Percentiles rank a stretch among this genome's conserved stretches.
phyloP scores from a whole-genome alignment of 2,888 invertebrate genomes.

The Diogma glabrata region DNA sequence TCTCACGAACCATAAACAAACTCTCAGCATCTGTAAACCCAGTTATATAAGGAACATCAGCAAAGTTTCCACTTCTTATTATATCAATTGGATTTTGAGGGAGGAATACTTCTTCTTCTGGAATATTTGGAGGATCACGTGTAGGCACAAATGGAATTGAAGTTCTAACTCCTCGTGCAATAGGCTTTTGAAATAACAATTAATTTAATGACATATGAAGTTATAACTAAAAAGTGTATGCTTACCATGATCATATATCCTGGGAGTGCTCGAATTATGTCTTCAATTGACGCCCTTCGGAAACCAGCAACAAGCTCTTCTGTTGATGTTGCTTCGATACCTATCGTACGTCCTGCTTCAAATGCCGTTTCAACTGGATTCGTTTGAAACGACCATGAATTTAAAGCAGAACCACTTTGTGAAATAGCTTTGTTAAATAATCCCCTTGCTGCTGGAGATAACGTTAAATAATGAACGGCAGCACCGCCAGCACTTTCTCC shows the following conservation, averaged over 20 bases:
- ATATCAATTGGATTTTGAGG: constrained; percentile 13
- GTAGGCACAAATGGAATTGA: constrained; percentile 16
- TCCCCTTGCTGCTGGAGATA: constrained; percentile 30
- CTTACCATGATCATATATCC: no score
- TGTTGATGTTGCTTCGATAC: constrained; percentile 44
- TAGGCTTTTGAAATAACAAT: no score
- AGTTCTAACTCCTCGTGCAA: constrained; percentile 11
- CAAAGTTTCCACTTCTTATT: constrained; percentile 13
- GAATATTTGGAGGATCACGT: constrained; percentile 12
- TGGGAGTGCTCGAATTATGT: constrained; percentile 7
- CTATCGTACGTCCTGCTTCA: constrained; percentile 44
- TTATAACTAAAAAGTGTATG: no score
- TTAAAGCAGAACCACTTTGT: constrained; percentile 51
- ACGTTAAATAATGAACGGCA: constrained; percentile 15
- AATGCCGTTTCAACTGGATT: constrained; percentile 46
- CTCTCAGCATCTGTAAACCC: constrained; percentile 16
- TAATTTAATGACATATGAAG: no score
- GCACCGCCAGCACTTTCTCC: constrained; percentile 31
- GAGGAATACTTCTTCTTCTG: constrained; percentile 13
- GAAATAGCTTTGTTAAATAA: constrained; percentile 51
- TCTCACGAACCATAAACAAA: constrained; percentile 14
- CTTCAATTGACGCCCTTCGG: not conserved
- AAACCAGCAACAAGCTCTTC: constrained; percentile 11
- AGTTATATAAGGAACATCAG: constrained; percentile 17
- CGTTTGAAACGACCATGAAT: constrained; percentile 44